Evolutionary conservation across 2,888 invertebrate species (phyloP), one percentile per base, ranked within the genome.

Genomic region (Adela reaumurella): DNA sequence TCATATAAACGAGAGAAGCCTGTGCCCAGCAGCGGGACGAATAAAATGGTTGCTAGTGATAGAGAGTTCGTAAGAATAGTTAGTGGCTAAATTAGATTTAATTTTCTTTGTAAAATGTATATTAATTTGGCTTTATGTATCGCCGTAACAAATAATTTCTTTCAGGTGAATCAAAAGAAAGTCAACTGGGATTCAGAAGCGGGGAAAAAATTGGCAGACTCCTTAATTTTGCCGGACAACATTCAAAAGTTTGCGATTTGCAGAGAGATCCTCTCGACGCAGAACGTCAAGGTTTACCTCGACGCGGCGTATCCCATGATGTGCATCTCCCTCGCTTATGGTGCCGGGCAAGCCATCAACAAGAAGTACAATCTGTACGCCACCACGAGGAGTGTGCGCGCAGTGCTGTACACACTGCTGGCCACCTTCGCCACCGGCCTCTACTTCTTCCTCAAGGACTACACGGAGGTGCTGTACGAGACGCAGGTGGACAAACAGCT

Each of bases 201-300:
- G 50, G 89, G 88, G 0, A 65, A 82, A 55, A 65, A 83, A 49
- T 71, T 94, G 44, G 68, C 85, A 46, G 70, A 88, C 14, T 82
- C 91, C 0, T 61, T 93, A 20, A 66, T 90, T 2, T 62, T 94
- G n/a, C 86, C 89, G 14, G 88, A 90, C 53, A 84, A 87, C 53
- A 92, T 90, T 10, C 86, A 92, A 64, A 78, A 89, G 52, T 94
- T 90, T 76, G 92, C 88, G 1, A 84, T 94, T 19, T 91, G 90
- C 50, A 81, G 87, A 56, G 87, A 92, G 66, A 81, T 94, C 47
- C 63, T 87, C 50, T 82, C 84, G 68, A 64, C 83, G 2, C 78
- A 84, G 53, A 84, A 84, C 41, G 67, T 81, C 51, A 82, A 85
- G 61, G 65, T 85, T 2, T 64, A 84, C 1, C 61, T 82, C 45